Evolutionary conservation across 2,113 vertebrate genomes (phyloP).

Genomic region (Tympanuchus pallidicinctus): DNA sequence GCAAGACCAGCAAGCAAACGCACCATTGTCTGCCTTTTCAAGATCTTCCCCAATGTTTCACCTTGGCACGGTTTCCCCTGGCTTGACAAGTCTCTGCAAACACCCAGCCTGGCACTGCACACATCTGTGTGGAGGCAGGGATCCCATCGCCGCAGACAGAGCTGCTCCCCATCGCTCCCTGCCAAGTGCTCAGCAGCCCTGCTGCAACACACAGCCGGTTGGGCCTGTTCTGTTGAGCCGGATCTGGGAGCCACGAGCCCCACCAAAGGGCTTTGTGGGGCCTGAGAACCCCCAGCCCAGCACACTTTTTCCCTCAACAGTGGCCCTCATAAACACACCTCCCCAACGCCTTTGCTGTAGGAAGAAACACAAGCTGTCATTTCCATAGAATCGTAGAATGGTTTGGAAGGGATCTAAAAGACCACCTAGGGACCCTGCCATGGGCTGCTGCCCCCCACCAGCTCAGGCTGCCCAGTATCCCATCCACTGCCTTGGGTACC

Average conservation of each 20-base stretch:
- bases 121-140: conserved; percentile 51
- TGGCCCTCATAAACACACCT: not conserved
- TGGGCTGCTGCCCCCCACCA: not conserved
- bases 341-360: not conserved
- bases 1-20: not conserved
- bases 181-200: not conserved
- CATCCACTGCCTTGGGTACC: not conserved
- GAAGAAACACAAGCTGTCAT: not conserved
- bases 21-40: conserved; percentile 50
- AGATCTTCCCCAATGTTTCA: conserved; percentile 25
- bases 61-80: conserved; percentile 25
- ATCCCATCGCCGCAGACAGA: conserved; percentile 61
- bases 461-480: not conserved
- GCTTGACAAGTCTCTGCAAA: conserved; percentile 68
- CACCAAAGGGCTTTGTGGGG: accelerated
- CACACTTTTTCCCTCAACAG: not conserved
- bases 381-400: not conserved
- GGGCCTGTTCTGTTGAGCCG: not conserved
- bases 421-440: not conserved
- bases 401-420: not conserved
- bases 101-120: conserved; percentile 54
- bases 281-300: not conserved
- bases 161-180: conserved; percentile 28
- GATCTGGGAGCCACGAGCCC: not conserved
- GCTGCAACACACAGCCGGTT: conserved; percentile 14